phyloP scores from a whole-genome alignment of 53 echinoderm and acorn worm species.

The Crossaster papposus region DNA sequence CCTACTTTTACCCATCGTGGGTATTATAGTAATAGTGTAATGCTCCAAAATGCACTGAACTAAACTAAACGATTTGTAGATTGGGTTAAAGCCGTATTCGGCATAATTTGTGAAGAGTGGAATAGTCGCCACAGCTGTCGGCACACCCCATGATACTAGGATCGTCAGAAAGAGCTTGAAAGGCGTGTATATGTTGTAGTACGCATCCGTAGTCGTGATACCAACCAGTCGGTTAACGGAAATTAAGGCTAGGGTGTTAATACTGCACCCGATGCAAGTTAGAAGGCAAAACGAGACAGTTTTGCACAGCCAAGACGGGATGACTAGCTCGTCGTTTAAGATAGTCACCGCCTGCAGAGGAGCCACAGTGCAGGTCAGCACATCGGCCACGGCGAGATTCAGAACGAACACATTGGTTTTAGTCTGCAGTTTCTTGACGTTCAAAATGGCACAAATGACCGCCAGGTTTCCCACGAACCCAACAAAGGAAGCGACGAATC shows the following conservation, averaged over 20 bases:
- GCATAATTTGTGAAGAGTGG: conserved; percentile 50
- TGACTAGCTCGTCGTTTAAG: background rate
- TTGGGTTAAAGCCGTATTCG: conserved; percentile 55
- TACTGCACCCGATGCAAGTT: conserved; percentile 67
- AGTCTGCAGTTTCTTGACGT: conserved; percentile 39
- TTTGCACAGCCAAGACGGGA: conserved; percentile 20
- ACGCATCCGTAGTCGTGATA: conserved; percentile 10
- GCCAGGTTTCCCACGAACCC: conserved; percentile 27
- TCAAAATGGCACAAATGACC: conserved; percentile 18
- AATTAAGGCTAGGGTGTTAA: conserved; percentile 56
- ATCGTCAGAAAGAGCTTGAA: conserved; percentile 55
- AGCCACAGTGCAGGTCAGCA: background rate
- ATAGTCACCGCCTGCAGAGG: background rate
- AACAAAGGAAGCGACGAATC: background rate
- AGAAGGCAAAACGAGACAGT: conserved; percentile 7
- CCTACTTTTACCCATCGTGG: too few species aligned
- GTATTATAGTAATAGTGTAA: too few species aligned
- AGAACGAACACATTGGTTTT: conserved; percentile 37
- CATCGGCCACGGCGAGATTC: conserved; percentile 51
- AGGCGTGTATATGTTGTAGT: conserved; percentile 21
- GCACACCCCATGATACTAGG: conserved; percentile 52
- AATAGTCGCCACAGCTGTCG: background rate
- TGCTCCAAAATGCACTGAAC: too few species aligned
- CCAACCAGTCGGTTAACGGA: conserved; percentile 51
- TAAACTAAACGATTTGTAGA: conserved; percentile 41